Evolutionary conservation across 2,797 vertebrate species (phyloP).

Genomic region (Xerus rutilus): DNA sequence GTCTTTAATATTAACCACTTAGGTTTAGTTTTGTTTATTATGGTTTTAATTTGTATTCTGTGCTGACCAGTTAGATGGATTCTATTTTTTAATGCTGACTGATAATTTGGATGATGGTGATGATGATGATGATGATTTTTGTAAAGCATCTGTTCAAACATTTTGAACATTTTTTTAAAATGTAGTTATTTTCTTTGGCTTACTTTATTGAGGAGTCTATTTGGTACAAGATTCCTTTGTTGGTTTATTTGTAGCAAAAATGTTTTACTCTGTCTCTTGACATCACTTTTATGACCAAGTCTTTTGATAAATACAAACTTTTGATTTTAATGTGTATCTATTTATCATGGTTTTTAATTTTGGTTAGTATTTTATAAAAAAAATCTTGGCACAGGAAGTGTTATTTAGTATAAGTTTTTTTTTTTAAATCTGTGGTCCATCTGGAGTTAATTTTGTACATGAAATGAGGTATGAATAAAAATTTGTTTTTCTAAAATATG

Average conservation of each 20-base stretch:
- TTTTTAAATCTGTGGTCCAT: neutral
- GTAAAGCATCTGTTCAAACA: neutral
- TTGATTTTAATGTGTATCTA: neutral
- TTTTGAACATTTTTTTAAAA: neutral
- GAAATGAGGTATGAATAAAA: neutral
- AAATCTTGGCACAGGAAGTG: neutral
- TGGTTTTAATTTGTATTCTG: neutral
- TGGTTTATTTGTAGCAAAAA: neutral
- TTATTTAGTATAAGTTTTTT: conserved; percentile 31
- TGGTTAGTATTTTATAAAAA: neutral
- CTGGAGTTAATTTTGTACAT: conserved; percentile 10
- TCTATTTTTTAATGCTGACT: neutral
- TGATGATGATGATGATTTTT: neutral
- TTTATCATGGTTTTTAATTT: neutral
- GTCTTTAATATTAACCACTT: neutral
- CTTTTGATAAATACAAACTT: neutral
- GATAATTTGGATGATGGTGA: neutral
- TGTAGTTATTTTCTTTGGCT: neutral
- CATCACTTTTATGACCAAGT: neutral
- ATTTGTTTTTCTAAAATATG: neutral
- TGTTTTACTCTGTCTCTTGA: neutral
- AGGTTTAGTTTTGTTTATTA: neutral
- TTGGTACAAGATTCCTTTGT: neutral
- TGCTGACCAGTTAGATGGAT: neutral
- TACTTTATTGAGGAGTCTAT: neutral